Conservation (phyloP, 2,113 vertebrate genomes). For the Oreotragus oreotragus region DNA sequence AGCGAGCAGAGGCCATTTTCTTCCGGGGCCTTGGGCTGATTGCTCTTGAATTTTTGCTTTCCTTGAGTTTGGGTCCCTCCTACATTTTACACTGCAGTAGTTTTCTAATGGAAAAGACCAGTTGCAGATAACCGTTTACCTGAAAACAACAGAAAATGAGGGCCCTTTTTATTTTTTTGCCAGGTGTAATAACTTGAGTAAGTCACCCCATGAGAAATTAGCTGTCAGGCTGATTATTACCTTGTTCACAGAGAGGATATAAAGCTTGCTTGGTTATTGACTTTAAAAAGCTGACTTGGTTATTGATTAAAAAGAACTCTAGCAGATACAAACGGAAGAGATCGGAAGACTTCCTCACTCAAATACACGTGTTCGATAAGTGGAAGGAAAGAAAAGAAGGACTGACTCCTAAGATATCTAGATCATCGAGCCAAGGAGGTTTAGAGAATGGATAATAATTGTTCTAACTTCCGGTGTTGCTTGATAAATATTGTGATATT, state of each 20-base stretch:
- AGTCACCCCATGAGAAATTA: neutral
- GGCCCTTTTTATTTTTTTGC: neutral
- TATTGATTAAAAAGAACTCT: neutral
- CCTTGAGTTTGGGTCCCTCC: neutral
- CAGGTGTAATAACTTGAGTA: neutral
- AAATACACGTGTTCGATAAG: rapidly evolving
- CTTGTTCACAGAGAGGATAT: neutral
- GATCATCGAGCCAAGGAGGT: neutral
- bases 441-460: neutral
- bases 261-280: neutral
- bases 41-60: neutral
- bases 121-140: neutral
- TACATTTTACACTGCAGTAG: neutral
- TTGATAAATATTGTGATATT: neutral
- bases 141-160: neutral
- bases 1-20: neutral
- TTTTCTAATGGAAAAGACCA: neutral
- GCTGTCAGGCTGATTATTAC: neutral
- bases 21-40: neutral
- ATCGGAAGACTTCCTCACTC: neutral
- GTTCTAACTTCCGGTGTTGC: neutral
- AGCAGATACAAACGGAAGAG: neutral
- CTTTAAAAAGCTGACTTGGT: neutral
- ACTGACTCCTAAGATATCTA: neutral
- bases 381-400: neutral